These are phyloP conservation scores for Tetragnatha montana DNA, from an alignment of 2,888 invertebrate genomes.

Conservation along the genomic window DNA sequence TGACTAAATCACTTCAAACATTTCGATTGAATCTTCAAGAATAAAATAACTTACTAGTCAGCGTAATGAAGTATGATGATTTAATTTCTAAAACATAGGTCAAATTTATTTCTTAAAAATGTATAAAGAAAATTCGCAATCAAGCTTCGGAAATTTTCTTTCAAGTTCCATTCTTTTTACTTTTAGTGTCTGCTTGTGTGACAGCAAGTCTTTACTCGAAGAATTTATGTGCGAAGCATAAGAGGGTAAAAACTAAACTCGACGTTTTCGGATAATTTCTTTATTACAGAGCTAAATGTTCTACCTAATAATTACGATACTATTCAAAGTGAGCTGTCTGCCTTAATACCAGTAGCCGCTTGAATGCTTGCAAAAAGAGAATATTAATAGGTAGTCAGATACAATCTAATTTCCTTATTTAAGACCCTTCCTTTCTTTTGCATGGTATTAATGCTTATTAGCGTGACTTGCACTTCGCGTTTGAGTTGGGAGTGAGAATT, in stretches of 20 bases:
- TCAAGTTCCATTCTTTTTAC: too few relatives aligned
- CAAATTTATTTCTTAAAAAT: too few relatives aligned
- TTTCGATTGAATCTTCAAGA: too few relatives aligned
- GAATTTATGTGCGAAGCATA: too few relatives aligned
- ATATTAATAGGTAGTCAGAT: not conserved
- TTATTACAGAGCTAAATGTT: not conserved
- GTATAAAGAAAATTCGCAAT: too few relatives aligned
- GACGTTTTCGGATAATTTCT: not conserved
- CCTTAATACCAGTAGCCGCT: not conserved
- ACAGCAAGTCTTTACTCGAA: too few relatives aligned
- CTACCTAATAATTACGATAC: not conserved
- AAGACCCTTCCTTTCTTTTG: not conserved
- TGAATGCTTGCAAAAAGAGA: not conserved
- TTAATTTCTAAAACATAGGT: too few relatives aligned
- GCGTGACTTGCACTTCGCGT: not conserved
- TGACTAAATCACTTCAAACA: too few relatives aligned
- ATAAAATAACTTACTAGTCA: too few relatives aligned
- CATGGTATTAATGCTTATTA: constrained; percentile 32
- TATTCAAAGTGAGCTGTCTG: constrained; percentile 1
- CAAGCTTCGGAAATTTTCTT: too few relatives aligned
- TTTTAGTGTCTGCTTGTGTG: too few relatives aligned
- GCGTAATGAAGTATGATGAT: too few relatives aligned
- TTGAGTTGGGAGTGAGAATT: not conserved
- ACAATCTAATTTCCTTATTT: constrained; percentile 22
- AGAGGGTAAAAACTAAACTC: not conserved